phyloP scores from a whole-genome alignment of 2,113 vertebrate species.

The Machaerirhynchus nigripectus region DNA sequence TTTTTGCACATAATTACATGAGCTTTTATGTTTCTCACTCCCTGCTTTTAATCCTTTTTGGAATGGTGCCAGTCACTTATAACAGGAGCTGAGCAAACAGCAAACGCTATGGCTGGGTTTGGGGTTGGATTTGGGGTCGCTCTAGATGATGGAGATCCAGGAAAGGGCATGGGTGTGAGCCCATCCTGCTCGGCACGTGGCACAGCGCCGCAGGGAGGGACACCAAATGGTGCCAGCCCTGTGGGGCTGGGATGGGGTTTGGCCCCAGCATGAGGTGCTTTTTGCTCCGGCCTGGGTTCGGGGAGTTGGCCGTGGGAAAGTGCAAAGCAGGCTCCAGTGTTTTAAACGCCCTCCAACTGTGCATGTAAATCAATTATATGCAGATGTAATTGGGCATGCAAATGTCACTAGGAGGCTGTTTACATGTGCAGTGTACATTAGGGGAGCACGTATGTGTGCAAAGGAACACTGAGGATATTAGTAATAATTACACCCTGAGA shows the following conservation, averaged over 20 bases:
- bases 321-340: not conserved
- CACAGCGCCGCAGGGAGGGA: rapidly evolving
- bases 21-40: slow-evolving; percentile 63
- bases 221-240: rapidly evolving
- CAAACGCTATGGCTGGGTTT: not conserved
- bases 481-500: not conserved
- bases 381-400: slow-evolving; percentile 58
- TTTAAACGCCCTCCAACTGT: slow-evolving; percentile 39
- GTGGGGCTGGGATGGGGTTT: not conserved
- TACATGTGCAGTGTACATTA: slow-evolving; percentile 21
- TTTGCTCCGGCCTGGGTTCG: rapidly evolving
- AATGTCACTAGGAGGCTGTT: slow-evolving; percentile 48
- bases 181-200: rapidly evolving
- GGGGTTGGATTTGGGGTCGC: not conserved
- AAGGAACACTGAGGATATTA: not conserved
- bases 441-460: not conserved
- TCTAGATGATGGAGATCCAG: not conserved
- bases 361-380: slow-evolving; percentile 56
- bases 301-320: not conserved
- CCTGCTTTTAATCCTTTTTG: slow-evolving; percentile 70
- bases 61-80: slow-evolving; percentile 33
- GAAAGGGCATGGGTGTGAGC: not conserved
- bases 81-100: not conserved
- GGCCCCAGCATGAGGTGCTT: not conserved
- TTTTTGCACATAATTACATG: slow-evolving; percentile 72